Conservation (phyloP, 2,888 invertebrate species). For the Nowickia ferox region DNA sequence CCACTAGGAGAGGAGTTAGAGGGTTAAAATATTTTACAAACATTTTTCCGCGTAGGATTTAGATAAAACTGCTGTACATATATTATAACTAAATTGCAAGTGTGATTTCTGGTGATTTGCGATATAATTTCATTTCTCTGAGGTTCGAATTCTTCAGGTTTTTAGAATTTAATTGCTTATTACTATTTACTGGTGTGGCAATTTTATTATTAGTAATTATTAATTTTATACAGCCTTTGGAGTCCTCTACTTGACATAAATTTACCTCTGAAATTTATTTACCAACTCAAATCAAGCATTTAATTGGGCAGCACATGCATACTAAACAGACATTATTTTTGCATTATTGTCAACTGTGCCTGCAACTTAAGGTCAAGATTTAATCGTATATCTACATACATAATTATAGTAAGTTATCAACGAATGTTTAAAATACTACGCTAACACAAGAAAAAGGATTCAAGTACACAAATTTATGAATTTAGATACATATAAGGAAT, state of each 20-base stretch:
- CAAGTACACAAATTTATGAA: background rate
- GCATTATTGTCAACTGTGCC: background rate
- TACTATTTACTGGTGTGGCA: too few species aligned
- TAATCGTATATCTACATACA: too few species aligned
- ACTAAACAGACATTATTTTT: slow-evolving; percentile 19
- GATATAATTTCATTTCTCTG: too few species aligned
- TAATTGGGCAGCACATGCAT: slow-evolving; percentile 2
- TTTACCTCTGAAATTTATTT: background rate
- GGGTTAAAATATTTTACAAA: too few species aligned
- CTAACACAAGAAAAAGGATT: background rate
- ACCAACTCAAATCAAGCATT: background rate
- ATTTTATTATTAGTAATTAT: background rate
- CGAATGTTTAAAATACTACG: background rate
- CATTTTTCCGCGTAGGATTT: too few species aligned
- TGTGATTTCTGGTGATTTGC: too few species aligned
- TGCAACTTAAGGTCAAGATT: background rate
- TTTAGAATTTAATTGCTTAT: too few species aligned
- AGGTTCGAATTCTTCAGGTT: too few species aligned
- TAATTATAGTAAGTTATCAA: background rate
- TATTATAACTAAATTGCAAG: too few species aligned
- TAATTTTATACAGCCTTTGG: background rate
- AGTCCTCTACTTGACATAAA: background rate
- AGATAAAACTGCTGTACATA: too few species aligned
- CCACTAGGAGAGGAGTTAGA: too few species aligned
- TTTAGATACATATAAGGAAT: background rate